Evolutionary conservation across 1,140 invertebrate species (phyloP).

Genomic region (Drosophila nigromelanica): DNA sequence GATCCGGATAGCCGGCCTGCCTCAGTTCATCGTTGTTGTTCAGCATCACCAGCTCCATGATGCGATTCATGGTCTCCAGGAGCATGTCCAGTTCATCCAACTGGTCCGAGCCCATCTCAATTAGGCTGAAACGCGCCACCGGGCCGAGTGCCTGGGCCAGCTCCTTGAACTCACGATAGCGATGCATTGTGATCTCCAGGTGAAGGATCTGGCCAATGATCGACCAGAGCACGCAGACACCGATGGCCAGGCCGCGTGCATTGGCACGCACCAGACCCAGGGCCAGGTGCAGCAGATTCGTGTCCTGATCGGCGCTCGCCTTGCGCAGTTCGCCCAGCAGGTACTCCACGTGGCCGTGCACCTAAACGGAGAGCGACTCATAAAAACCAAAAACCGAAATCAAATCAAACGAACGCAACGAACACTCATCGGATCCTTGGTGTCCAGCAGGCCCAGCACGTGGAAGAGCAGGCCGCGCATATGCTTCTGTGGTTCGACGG

Average conservation of each 20-base stretch:
- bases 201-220: background rate
- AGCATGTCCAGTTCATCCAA: background rate
- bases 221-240: slow-evolving; percentile 27
- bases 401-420: background rate
- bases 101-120: background rate
- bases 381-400: too few species aligned
- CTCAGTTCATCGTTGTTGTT: slow-evolving; percentile 1
- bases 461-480: background rate
- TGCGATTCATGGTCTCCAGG: background rate
- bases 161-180: slow-evolving; percentile 20
- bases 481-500: too few species aligned
- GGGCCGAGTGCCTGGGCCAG: background rate
- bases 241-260: background rate
- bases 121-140: background rate
- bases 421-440: slow-evolving; percentile 9
- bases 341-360: slow-evolving; percentile 11
- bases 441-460: slow-evolving; percentile 5
- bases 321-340: slow-evolving; percentile 4
- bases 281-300: background rate
- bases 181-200: slow-evolving; percentile 27
- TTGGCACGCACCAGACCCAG: background rate
- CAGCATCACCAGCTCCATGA: background rate
- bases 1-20: slow-evolving; percentile 15
- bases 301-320: too few species aligned
- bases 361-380: slow-evolving; percentile 1